Evolutionary conservation across 2,113 vertebrate species (phyloP), one percentile per base, ranked within the genome.

Genomic region (Haemorhous mexicanus): DNA sequence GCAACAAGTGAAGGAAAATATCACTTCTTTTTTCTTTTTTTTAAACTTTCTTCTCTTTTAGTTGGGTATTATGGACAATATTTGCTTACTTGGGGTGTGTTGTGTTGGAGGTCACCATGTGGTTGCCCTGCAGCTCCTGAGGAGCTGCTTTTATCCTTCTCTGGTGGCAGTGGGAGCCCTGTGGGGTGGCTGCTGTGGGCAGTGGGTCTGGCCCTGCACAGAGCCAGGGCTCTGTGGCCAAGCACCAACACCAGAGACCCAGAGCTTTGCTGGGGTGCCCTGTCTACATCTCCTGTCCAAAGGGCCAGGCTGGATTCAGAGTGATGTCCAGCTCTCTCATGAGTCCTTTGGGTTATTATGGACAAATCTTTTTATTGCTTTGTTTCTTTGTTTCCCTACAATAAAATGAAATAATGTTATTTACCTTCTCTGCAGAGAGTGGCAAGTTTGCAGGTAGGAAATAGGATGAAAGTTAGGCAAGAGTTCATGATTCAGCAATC

Each of bases 221-320:
- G 33, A 56, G 16, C 5, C 0, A 1, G n/a, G 52, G 30, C 37
- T 33, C 58, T 13, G 43, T n/a, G 62, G 20, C 23, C 0, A 2
- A 47, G 50, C 16, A 32, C 21, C 6, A 16, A 10, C 10, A 73
- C 20, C 35, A 67, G n/a, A 52, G 18, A 8, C 47, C 46, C 0
- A 0, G 28, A 49, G 56, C 1, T 1, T 5, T 78, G 9, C 53
- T 37, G n/a, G 17, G 23, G 3, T 3, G 1, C 5, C 32, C 32
- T 19, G 13, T 7, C 41, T 23, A 24, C 41, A 32, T 6, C 26
- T 30, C 32, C 9, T 30, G 23, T 75, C 53, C 24, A 22, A 61
- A 83, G 13, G 27, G 21, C 11, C 43, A 43, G 11, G 22, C 6
- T 64, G 68, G 16, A 73, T 76, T 62, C 13, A 37, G n/a, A 27